phyloP scores from a whole-genome alignment of 1,140 invertebrate species.

The Ruditapes philippinarum region DNA sequence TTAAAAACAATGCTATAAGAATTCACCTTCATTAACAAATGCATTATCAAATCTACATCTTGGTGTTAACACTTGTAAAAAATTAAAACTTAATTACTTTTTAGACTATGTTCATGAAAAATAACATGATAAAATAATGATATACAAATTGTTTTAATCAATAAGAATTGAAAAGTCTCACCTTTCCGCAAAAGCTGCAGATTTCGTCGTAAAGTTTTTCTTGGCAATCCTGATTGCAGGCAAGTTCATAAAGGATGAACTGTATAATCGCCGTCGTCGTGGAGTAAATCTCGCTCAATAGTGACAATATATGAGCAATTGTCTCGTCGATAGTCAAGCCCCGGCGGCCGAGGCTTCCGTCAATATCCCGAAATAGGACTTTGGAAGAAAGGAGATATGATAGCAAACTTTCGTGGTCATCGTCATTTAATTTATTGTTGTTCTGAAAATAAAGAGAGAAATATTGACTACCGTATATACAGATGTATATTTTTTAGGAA shows the following conservation, averaged over 20 bases:
- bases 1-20: no score
- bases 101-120: no score
- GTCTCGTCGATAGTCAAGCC: slow-evolving; percentile 74
- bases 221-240: slow-evolving; percentile 72
- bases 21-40: no score
- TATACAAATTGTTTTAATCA: no score
- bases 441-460: slow-evolving; percentile 40
- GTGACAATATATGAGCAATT: slow-evolving; percentile 70
- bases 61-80: no score
- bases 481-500: no score
- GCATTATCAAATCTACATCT: no score
- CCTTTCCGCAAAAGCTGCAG: neutral
- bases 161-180: neutral
- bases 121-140: no score
- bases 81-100: no score
- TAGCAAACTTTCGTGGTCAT: slow-evolving; percentile 24
- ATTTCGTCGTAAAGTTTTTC: slow-evolving; percentile 70
- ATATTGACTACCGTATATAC: no score
- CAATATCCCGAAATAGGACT: slow-evolving; percentile 49
- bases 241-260: slow-evolving; percentile 75
- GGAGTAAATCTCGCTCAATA: slow-evolving; percentile 75
- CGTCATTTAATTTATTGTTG: slow-evolving; percentile 41
- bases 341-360: slow-evolving; percentile 66
- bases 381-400: slow-evolving; percentile 15
- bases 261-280: slow-evolving; percentile 71